Conservation (phyloP, 2,797 vertebrate genomes). For the Octomys mimax region DNA sequence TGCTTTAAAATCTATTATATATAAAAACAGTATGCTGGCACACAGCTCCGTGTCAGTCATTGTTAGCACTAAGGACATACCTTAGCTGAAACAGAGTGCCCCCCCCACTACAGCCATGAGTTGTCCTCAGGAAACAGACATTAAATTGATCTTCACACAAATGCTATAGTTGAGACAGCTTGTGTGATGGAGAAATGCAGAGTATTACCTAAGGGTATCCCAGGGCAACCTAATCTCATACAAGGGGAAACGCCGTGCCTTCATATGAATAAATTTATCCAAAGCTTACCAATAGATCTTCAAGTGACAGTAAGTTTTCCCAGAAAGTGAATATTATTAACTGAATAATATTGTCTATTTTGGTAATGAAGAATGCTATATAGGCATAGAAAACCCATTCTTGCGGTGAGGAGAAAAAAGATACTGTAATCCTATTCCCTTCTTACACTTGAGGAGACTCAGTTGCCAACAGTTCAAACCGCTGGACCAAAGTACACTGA, state of each 20-base stretch:
- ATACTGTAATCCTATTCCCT: not conserved
- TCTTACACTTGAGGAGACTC: not conserved
- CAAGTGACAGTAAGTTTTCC: not conserved
- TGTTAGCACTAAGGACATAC: not conserved
- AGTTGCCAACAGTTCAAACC: not conserved
- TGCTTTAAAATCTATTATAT: not conserved
- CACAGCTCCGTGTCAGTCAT: not conserved
- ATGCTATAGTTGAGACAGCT: not conserved
- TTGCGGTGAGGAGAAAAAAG: not conserved
- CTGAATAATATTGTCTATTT: not conserved
- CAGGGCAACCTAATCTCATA: not conserved
- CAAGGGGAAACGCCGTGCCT: not conserved
- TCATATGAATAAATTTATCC: not conserved
- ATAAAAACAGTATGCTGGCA: not conserved
- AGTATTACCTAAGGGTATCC: not conserved
- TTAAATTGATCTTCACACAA: not conserved
- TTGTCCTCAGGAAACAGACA: not conserved
- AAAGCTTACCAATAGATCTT: not conserved
- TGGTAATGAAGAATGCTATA: not conserved
- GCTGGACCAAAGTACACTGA: not conserved
- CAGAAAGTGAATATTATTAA: conserved; percentile 4
- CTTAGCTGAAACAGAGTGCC: not conserved
- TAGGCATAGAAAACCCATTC: not conserved
- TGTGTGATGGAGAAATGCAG: not conserved
- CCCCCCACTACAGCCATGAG: not conserved